phyloP scores from a whole-genome alignment of 2,113 vertebrate species.

The Lathamus discolor region DNA sequence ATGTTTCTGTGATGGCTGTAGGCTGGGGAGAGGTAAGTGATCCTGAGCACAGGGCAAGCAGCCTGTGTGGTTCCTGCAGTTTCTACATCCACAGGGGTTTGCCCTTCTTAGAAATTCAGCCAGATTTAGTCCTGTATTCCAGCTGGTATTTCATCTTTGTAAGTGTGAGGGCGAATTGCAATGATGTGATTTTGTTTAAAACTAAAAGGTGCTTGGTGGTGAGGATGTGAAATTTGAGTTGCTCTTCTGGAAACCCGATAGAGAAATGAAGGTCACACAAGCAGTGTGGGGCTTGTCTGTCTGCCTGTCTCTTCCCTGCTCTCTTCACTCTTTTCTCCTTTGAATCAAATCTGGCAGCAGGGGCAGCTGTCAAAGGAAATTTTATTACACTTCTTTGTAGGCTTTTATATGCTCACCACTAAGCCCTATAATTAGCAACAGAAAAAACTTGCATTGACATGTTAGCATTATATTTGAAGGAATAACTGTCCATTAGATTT shows the following conservation, averaged over 20 bases:
- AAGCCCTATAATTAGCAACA: background rate
- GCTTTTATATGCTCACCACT: background rate
- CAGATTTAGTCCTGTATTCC: background rate
- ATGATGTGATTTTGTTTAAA: background rate
- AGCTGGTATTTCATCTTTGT: background rate
- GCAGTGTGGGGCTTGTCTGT: background rate
- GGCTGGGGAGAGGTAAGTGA: background rate
- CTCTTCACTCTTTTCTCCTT: background rate
- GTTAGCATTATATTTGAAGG: background rate
- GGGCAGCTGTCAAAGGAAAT: background rate
- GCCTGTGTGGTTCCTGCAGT: background rate
- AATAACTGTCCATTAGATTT: background rate
- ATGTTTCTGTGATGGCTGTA: accelerated
- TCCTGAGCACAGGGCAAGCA: too few relatives aligned
- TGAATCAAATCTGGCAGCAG: background rate
- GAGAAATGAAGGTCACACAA: background rate
- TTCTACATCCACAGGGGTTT: background rate
- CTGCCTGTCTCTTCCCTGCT: background rate
- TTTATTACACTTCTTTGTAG: background rate
- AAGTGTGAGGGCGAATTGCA: background rate
- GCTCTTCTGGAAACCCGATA: background rate
- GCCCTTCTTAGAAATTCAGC: background rate
- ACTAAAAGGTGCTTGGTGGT: background rate
- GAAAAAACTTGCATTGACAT: background rate
- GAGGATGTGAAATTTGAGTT: background rate